Evolutionary conservation across 2,888 invertebrate species (phyloP).

Genomic region (Ceramica pisi): DNA sequence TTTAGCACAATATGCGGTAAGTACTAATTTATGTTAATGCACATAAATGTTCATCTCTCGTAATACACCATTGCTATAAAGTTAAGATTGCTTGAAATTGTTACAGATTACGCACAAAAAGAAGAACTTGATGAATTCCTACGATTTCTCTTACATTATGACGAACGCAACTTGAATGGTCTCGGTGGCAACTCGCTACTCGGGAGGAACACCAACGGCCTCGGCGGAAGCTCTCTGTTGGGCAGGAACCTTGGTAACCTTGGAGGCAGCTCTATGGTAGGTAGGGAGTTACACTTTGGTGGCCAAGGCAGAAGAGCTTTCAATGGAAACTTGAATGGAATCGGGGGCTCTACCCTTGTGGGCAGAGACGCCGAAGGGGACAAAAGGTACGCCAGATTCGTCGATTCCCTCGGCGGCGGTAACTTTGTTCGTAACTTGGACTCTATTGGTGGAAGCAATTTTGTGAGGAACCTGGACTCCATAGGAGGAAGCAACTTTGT

Average conservation of each 20-base stretch:
- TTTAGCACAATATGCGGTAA: slow-evolving; percentile 71
- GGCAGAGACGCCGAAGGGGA: slow-evolving; percentile 74
- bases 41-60: slow-evolving; percentile 47
- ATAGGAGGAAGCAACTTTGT: slow-evolving; percentile 85
- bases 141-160: slow-evolving; percentile 77
- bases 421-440: slow-evolving; percentile 84
- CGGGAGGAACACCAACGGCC: slow-evolving; percentile 55
- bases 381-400: slow-evolving; percentile 73
- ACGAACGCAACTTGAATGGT: slow-evolving; percentile 70
- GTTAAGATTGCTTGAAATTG: slow-evolving; percentile 64
- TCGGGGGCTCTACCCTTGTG: slow-evolving; percentile 70
- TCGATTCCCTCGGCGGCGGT: slow-evolving; percentile 81
- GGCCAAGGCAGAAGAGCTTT: slow-evolving; percentile 72
- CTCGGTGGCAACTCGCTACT: slow-evolving; percentile 63
- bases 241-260: slow-evolving; percentile 71
- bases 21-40: slow-evolving; percentile 70
- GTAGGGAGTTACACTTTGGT: slow-evolving; percentile 69
- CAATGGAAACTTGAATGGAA: slow-evolving; percentile 68
- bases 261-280: slow-evolving; percentile 69
- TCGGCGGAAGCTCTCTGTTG: slow-evolving; percentile 68
- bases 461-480: slow-evolving; percentile 83
- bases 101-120: slow-evolving; percentile 83
- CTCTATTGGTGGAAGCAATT: slow-evolving; percentile 86
- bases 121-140: slow-evolving; percentile 82
- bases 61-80: slow-evolving; percentile 11